Percentiles rank a stretch among this genome's conserved stretches.
These are phyloP conservation scores for Mustela erminea DNA, from an alignment of 2,797 vertebrate genomes.

Conservation along the genomic window DNA sequence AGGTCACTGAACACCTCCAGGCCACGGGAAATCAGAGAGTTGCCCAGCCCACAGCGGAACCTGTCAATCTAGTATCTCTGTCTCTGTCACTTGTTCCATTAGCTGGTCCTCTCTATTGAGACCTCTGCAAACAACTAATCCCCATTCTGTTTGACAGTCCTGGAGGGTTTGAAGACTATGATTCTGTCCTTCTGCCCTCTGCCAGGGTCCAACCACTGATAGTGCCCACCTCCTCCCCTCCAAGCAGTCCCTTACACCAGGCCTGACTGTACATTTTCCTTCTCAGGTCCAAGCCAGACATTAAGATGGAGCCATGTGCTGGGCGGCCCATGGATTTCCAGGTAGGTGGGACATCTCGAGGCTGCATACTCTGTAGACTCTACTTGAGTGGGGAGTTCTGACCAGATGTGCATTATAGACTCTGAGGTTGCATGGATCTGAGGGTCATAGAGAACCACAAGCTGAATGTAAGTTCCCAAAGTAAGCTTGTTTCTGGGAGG, in stretches of 20 bases:
- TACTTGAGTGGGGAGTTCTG: background rate
- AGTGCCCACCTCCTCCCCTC: background rate
- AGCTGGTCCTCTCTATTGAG: background rate
- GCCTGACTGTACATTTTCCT: constrained; percentile 38
- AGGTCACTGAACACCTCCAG: background rate
- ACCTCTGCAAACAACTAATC: background rate
- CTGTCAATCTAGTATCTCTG: background rate
- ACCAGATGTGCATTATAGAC: background rate
- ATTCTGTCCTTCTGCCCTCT: background rate
- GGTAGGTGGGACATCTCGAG: constrained; percentile 84
- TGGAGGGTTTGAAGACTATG: background rate
- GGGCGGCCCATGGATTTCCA: constrained; percentile 97
- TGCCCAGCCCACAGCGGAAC: background rate
- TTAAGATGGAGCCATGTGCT: constrained; percentile 97
- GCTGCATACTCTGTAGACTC: background rate
- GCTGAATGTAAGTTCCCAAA: background rate
- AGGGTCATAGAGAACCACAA: background rate
- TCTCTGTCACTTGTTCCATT: background rate
- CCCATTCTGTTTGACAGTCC: background rate
- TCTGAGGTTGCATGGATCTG: background rate
- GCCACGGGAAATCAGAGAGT: background rate
- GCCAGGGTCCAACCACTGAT: background rate
- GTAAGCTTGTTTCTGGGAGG: background rate
- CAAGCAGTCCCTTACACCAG: background rate
- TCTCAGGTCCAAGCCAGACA: constrained; percentile 97